These are phyloP conservation scores for Harpalus rufipes DNA, from an alignment of 2,888 invertebrate genomes.

Conservation along the genomic window DNA sequence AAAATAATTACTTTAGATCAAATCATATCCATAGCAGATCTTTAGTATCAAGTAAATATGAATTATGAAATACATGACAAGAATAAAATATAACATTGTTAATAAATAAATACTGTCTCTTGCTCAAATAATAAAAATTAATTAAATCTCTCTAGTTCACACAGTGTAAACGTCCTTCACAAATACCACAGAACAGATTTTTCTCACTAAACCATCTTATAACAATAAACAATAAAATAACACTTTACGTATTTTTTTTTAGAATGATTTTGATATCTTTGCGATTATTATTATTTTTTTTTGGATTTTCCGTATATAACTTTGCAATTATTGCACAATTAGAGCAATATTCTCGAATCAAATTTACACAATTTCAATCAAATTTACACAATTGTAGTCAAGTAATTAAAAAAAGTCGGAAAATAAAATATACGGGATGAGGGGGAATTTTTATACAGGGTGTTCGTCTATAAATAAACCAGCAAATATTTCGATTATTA, in stretches of 20 bases:
- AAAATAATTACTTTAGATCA: not conserved
- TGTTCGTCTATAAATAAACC: too few relatives aligned
- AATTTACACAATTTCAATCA: constrained; percentile 3
- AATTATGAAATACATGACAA: constrained; percentile 41
- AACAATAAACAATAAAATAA: constrained; percentile 65
- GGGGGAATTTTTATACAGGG: too few relatives aligned
- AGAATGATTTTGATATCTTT: constrained; percentile 50
- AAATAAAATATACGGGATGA: not conserved
- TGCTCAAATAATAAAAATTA: constrained; percentile 52
- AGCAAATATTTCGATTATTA: too few relatives aligned
- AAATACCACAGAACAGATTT: constrained; percentile 64
- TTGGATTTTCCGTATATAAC: constrained; percentile 56
- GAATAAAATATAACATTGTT: constrained; percentile 57
- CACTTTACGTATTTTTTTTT: constrained; percentile 55
- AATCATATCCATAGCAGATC: constrained; percentile 57
- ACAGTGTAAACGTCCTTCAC: constrained; percentile 59
- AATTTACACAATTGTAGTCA: constrained; percentile 15
- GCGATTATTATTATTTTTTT: constrained; percentile 51
- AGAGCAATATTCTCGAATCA: not conserved
- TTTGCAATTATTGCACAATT: constrained; percentile 61
- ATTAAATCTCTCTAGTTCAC: constrained; percentile 56
- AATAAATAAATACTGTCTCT: constrained; percentile 66
- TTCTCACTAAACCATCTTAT: constrained; percentile 59
- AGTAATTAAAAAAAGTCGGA: constrained; percentile 10
- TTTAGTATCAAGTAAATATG: constrained; percentile 57